These are phyloP conservation scores for Catharus bicknelli DNA, from an alignment of 2,113 vertebrate genomes.

Conservation along the genomic window DNA sequence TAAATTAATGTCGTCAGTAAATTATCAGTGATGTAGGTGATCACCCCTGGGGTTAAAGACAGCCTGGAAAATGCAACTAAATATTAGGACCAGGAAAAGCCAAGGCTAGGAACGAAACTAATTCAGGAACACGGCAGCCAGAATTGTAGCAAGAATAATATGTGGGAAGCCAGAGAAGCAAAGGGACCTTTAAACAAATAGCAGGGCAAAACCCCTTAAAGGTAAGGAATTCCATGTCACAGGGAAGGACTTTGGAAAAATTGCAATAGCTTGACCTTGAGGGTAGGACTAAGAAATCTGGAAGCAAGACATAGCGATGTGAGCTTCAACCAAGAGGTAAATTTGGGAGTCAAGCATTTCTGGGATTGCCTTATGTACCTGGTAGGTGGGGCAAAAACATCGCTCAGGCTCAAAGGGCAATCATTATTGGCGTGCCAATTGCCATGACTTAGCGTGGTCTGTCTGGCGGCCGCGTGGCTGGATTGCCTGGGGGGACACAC, in stretches of 20 bases:
- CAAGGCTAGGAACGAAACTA: background rate
- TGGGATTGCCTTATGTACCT: background rate
- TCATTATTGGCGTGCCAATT: background rate
- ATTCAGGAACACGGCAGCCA: background rate
- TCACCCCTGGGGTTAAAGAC: background rate
- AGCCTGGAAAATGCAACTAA: background rate
- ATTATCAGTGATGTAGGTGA: background rate
- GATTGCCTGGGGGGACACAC: background rate
- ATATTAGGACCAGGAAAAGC: background rate
- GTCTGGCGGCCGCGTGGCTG: accelerated
- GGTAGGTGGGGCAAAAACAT: background rate
- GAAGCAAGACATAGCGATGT: background rate
- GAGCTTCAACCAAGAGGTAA: background rate
- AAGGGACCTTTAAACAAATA: background rate
- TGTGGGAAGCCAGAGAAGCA: background rate
- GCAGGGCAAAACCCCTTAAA: background rate
- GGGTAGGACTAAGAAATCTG: background rate
- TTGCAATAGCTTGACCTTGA: background rate
- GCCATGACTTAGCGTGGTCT: background rate
- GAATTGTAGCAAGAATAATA: background rate
- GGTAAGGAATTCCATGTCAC: background rate
- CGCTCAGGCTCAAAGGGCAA: background rate
- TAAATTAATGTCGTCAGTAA: background rate
- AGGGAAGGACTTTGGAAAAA: background rate
- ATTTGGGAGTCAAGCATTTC: background rate